Percentiles rank a stretch among this genome's conserved stretches.
phyloP scores from a whole-genome alignment of 2,888 invertebrate genomes.

The Drosophila flavopinicola region DNA sequence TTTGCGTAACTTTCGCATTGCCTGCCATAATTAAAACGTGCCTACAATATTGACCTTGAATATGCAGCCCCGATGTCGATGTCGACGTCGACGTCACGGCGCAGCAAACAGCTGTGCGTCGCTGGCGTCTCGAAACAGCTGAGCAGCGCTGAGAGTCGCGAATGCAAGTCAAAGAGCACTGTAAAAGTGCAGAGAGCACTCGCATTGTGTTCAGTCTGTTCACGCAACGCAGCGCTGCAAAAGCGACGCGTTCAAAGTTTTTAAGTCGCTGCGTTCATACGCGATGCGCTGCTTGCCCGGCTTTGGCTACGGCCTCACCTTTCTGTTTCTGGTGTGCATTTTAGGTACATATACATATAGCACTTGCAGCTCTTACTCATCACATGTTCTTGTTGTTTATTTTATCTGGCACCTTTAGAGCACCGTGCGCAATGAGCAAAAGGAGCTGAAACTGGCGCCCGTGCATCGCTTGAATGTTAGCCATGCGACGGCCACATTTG shows the following conservation, averaged over 20 bases:
- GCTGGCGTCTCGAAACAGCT: constrained; percentile 24
- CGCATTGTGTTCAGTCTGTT: constrained; percentile 22
- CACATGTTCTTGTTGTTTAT: background rate
- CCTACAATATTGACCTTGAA: constrained; percentile 46
- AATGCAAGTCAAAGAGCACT: constrained; percentile 27
- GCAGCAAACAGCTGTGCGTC: constrained; percentile 52
- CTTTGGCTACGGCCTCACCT: constrained; percentile 65
- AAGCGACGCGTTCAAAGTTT: constrained; percentile 18
- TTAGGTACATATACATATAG: constrained; percentile 26
- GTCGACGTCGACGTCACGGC: constrained; percentile 15
- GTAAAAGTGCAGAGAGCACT: constrained; percentile 32
- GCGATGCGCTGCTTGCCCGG: constrained; percentile 65
- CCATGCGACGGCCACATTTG: constrained; percentile 89
- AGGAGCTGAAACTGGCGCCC: constrained; percentile 79
- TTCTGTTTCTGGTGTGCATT: constrained; percentile 68
- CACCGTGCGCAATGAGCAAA: constrained; percentile 83
- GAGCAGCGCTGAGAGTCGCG: constrained; percentile 23
- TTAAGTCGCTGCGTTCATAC: too few species aligned
- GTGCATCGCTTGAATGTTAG: constrained; percentile 78
- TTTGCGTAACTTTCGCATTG: constrained; percentile 31
- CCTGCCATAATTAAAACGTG: constrained; percentile 16
- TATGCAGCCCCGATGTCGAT: constrained; percentile 16
- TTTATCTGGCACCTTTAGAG: constrained; percentile 61
- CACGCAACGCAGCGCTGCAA: constrained; percentile 19
- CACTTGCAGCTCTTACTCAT: constrained; percentile 15